Base-by-base conservation (phyloP, 2,113 vertebrate genomes). In the Sitta europaea region DNA sequence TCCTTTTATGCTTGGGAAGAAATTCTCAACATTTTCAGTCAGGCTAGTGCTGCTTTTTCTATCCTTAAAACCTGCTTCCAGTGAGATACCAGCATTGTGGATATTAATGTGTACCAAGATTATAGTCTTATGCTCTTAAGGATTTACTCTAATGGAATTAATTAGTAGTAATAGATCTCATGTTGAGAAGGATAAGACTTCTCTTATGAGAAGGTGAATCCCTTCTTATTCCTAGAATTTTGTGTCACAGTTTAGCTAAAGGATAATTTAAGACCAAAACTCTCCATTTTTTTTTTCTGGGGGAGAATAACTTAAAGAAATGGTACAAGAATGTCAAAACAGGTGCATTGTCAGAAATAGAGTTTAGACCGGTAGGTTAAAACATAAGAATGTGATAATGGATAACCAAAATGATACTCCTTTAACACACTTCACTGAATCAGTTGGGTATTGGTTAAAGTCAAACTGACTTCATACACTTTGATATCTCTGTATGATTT, bases 1-100 rank as follows among this genome's bases (percentile, higher is more conserved):
- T 88, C 54, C 63, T 47, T 14, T 92, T 57, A 19, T 43, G 24
- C 83, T 45, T 87, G 83, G 76, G 65, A 94, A 94, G 79, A 94
- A 88, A 74, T 57, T 78, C 43, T 71, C 35, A 74, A 43, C 75
- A 43, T 88, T 88, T 93, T 90, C 27, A 63, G 20, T 48, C 47
- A 91, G 10, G 5, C 10, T 48, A 43, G 38, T 59, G 28, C 31
- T 73, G 11, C 4, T 83, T 92, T 88, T 86, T 48, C 43, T 61
- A 3, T 43, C 12, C 51, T 54, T 80, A 59, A 90, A 82, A 86
- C 35, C 42, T 43, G 23, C 5, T 73, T 86, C 38, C 53, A 43
- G 17, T 84, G 63, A 83, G 55, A 77, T 40, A 62, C 3, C 10
- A 38, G 8, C 18, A 35, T 11, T 48, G 25, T 42, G 38, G 21